phyloP scores from a whole-genome alignment of 2,797 vertebrate species.

The Cyclopterus lumpus region DNA sequence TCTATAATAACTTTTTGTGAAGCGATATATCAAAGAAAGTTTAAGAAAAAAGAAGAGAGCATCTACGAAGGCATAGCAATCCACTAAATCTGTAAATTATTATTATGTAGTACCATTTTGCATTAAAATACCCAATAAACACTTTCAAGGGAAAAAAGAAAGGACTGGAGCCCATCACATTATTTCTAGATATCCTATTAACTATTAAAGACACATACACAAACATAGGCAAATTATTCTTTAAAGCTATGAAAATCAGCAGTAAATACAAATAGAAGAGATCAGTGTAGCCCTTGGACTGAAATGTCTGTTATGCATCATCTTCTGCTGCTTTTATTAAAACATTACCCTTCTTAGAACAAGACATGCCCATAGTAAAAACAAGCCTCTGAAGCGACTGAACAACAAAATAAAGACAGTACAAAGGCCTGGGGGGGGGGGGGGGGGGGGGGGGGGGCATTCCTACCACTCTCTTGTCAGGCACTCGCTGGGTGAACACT shows the following conservation, averaged over 20 bases:
- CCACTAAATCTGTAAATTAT: neutral
- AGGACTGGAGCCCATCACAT: neutral
- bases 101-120: neutral
- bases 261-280: neutral
- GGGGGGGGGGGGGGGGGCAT: too few relatives aligned
- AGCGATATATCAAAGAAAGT: neutral
- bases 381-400: neutral
- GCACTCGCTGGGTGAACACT: constrained; percentile 95
- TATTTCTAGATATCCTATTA: neutral
- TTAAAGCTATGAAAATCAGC: neutral
- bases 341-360: neutral
- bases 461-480: constrained; percentile 96
- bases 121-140: neutral
- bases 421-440: neutral
- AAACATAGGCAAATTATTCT: neutral
- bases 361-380: neutral
- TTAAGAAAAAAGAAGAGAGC: neutral
- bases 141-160: neutral
- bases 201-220: neutral
- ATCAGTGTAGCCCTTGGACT: neutral
- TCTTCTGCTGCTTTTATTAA: neutral
- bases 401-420: neutral
- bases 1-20: neutral
- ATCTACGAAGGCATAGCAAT: neutral
- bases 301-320: neutral